Percentiles rank a stretch among this genome's conserved stretches.
phyloP scores from a whole-genome alignment of 2,113 vertebrate species.

The Sterna hirundo region DNA sequence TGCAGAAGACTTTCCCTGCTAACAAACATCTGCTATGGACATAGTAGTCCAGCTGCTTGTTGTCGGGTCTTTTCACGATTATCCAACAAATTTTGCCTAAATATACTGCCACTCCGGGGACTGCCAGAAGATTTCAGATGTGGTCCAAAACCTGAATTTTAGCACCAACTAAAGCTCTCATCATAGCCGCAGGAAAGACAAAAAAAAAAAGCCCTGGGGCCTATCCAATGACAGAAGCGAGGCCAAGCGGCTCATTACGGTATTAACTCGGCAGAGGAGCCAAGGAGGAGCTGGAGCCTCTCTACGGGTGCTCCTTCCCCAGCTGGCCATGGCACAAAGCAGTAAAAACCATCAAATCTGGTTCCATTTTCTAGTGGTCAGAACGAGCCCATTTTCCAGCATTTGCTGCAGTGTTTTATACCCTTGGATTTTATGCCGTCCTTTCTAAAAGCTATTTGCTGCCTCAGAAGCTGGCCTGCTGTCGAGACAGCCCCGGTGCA shows the following conservation, averaged over 20 bases:
- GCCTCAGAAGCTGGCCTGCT: neutral
- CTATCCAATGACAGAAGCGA: neutral
- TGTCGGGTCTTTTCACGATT: neutral
- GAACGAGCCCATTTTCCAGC: neutral
- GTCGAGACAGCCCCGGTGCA: accelerated
- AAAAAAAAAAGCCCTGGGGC: neutral
- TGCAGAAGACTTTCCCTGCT: neutral
- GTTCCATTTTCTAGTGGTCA: neutral
- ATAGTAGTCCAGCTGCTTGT: neutral
- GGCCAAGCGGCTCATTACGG: neutral
- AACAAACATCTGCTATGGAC: neutral
- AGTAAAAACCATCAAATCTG: neutral
- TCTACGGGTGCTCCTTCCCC: neutral
- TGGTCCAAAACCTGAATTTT: neutral
- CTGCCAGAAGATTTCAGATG: neutral
- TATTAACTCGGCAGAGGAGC: neutral
- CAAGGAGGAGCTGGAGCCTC: neutral
- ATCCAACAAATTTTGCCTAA: neutral
- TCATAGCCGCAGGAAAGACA: neutral
- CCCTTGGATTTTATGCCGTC: neutral
- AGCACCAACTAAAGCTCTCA: neutral
- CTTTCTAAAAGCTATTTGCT: neutral
- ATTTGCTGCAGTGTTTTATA: neutral
- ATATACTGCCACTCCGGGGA: neutral
- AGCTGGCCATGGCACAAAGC: neutral